Conservation (phyloP, 1,140 invertebrate genomes). For the Drosophila pseudoobscura region DNA sequence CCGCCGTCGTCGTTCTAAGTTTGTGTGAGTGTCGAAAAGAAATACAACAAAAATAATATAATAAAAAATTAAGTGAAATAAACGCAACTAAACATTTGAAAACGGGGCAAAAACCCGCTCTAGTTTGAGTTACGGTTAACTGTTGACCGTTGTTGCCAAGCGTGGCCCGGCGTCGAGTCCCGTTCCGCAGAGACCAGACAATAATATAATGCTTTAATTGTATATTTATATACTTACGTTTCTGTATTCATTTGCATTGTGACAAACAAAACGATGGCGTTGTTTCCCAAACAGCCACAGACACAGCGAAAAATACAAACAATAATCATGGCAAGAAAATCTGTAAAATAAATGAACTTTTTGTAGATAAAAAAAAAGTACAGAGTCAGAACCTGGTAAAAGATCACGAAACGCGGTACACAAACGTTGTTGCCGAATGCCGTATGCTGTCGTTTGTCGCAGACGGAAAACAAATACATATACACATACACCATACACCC, state of each 20-base stretch:
- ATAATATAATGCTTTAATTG: slow-evolving; percentile 35
- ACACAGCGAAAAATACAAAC: slow-evolving; percentile 6
- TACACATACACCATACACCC: slow-evolving; percentile 17
- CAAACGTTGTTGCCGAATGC: slow-evolving; percentile 15
- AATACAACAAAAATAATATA: slow-evolving; percentile 11
- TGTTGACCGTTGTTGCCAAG: slow-evolving; percentile 45
- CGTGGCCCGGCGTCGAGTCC: slow-evolving; percentile 23
- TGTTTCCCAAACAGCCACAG: slow-evolving; percentile 27
- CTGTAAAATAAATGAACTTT: slow-evolving; percentile 52
- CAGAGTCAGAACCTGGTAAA: slow-evolving; percentile 50
- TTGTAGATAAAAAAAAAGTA: slow-evolving; percentile 63
- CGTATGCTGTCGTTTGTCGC: slow-evolving; percentile 41
- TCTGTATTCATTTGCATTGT: slow-evolving; percentile 45
- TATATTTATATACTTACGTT: slow-evolving; percentile 25
- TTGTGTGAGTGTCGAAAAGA: slow-evolving; percentile 56
- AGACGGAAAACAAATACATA: slow-evolving; percentile 59
- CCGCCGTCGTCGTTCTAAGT: slow-evolving; percentile 38
- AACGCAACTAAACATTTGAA: slow-evolving; percentile 23
- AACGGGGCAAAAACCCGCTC: slow-evolving; percentile 6
- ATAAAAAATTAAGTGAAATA: slow-evolving; percentile 54
- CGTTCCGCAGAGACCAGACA: neutral
- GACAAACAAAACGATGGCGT: slow-evolving; percentile 29
- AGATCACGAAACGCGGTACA: slow-evolving; percentile 72
- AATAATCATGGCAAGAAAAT: slow-evolving; percentile 39
- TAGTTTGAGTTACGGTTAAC: slow-evolving; percentile 21